Percentiles rank a stretch among this genome's conserved stretches.
These are phyloP conservation scores for Takifugu rubripes DNA, from an alignment of 2,797 vertebrate species.

Conservation along the genomic window DNA sequence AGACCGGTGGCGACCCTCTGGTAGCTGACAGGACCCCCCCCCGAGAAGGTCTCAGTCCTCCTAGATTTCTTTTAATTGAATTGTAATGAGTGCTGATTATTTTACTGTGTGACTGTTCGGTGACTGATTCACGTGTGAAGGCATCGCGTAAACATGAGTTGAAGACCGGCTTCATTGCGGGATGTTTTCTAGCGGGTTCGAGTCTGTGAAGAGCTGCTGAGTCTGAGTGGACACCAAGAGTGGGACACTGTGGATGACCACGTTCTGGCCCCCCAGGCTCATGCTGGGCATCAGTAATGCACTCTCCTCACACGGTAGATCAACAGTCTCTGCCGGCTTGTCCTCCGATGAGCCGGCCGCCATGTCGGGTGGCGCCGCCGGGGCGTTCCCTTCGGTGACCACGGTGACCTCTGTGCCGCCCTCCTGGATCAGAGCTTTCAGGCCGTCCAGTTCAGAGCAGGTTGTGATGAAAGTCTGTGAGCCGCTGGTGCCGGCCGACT, in stretches of 20 bases:
- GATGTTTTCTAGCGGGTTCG: conserved; percentile 54
- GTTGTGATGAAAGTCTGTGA: conserved; percentile 84
- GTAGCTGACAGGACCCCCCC: too few relatives aligned
- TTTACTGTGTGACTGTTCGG: too few relatives aligned
- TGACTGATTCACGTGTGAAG: too few relatives aligned
- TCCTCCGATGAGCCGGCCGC: conserved; percentile 63
- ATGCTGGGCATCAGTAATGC: conserved; percentile 64
- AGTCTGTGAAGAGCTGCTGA: conserved; percentile 63
- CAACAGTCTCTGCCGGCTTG: conserved; percentile 54
- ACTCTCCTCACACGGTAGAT: conserved; percentile 39
- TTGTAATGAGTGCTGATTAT: too few relatives aligned
- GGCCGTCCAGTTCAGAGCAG: conserved; percentile 90
- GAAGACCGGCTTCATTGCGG: conserved; percentile 8
- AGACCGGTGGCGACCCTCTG: too few relatives aligned
- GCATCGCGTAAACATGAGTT: too few relatives aligned
- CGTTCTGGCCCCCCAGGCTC: conserved; percentile 58
- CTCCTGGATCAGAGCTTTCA: conserved; percentile 90
- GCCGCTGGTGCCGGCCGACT: conserved; percentile 53
- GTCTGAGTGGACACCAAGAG: conserved; percentile 63
- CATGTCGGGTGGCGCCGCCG: conserved; percentile 46
- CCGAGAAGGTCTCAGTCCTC: too few relatives aligned
- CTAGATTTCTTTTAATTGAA: too few relatives aligned
- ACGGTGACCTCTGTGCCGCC: conserved; percentile 88
- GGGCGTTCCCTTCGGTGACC: conserved; percentile 79
- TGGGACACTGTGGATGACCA: conserved; percentile 74